Conservation (phyloP, 2,888 invertebrate species). For the Phengaris arion region DNA sequence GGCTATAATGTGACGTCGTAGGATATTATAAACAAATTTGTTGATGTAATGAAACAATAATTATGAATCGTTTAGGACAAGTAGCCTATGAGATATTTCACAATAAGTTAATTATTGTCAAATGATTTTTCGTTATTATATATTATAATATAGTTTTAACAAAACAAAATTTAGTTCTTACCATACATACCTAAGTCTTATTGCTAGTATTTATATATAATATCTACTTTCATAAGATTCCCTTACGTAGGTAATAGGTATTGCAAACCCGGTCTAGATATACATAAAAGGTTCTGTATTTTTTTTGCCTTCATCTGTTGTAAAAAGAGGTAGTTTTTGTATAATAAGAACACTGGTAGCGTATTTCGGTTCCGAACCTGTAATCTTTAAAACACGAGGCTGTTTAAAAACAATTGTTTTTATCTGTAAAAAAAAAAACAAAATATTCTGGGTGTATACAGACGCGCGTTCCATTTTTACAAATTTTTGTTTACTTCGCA, state of each 20-base stretch:
- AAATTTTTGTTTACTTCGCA: not conserved
- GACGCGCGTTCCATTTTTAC: not conserved
- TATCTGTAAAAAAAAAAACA: not conserved
- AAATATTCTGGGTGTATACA: not conserved
- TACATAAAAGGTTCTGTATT: not conserved
- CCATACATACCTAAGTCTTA: no score
- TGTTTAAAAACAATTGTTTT: constrained; percentile 10
- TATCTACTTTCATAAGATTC: no score
- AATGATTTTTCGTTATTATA: no score
- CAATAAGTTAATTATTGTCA: no score
- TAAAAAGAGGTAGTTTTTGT: not conserved
- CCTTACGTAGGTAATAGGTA: not conserved
- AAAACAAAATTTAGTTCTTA: no score
- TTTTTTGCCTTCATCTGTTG: not conserved
- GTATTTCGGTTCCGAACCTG: not conserved
- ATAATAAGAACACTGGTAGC: not conserved
- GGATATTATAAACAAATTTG: no score
- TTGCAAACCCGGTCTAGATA: not conserved
- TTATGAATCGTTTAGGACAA: no score
- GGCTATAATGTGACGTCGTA: no score
- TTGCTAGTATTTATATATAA: no score
- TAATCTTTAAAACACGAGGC: not conserved
- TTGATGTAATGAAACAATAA: no score
- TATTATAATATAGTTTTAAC: no score
- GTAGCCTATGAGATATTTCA: no score